phyloP scores from a whole-genome alignment of 2,113 vertebrate genomes.

The Calidris pugnax region DNA sequence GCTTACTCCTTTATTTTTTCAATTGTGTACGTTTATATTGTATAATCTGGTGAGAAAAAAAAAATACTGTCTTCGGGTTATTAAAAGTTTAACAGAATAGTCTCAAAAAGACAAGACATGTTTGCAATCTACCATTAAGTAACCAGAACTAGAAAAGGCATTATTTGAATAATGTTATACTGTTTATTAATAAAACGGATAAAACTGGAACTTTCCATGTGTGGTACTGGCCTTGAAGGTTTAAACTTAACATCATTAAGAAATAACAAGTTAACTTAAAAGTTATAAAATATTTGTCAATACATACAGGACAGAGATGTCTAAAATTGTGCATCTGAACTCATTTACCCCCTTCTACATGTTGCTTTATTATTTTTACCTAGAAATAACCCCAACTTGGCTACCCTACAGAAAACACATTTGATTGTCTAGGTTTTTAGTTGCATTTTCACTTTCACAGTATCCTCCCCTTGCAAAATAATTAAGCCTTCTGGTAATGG shows the following conservation, averaged over 20 bases:
- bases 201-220: neutral
- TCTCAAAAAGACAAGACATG: neutral
- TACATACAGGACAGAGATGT: neutral
- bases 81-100: neutral
- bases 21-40: neutral
- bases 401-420: neutral
- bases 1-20: neutral
- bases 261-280: neutral
- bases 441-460: neutral
- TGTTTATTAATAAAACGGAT: neutral
- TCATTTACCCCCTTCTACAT: neutral
- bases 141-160: neutral
- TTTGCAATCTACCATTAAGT: neutral
- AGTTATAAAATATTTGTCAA: neutral
- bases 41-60: neutral
- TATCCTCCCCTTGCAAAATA: neutral
- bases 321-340: neutral
- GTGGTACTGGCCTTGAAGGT: neutral
- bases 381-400: fast-evolving
- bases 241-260: neutral
- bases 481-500: fast-evolving
- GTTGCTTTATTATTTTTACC: neutral
- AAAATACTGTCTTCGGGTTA: neutral
- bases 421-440: slow-evolving; percentile 14
- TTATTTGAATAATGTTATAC: neutral